Conservation (phyloP, 92 coral and sea anemone genomes). For the Scolanthus callimorphus region DNA sequence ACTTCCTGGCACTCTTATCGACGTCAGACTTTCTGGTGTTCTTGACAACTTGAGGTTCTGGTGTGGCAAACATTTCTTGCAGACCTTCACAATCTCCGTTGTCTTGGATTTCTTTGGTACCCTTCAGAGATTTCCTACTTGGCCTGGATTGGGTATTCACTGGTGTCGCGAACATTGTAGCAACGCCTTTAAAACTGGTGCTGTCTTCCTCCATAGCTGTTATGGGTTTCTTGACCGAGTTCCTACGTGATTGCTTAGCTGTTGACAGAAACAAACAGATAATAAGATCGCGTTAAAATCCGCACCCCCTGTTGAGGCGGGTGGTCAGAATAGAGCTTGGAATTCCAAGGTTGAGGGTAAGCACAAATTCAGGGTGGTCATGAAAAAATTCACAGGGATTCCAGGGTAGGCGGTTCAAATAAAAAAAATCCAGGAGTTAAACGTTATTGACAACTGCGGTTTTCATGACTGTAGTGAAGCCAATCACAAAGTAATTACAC, state of each 20-base stretch:
- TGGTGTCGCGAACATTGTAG: slow-evolving; percentile 52
- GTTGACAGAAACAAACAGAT: neutral
- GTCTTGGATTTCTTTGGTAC: slow-evolving; percentile 18
- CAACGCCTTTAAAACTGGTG: slow-evolving; percentile 12
- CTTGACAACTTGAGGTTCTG: slow-evolving; percentile 8
- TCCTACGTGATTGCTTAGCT: neutral
- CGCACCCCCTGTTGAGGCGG: too few relatives aligned
- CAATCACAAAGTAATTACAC: too few relatives aligned
- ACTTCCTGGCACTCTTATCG: too few relatives aligned
- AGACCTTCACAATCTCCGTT: slow-evolving; percentile 28
- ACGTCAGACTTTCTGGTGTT: slow-evolving; percentile 21
- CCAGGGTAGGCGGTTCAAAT: too few relatives aligned
- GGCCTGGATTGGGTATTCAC: slow-evolving; percentile 35
- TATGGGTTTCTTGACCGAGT: neutral
- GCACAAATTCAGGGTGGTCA: too few relatives aligned
- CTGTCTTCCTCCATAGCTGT: neutral
- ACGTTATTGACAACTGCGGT: too few relatives aligned
- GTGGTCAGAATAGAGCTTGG: too few relatives aligned
- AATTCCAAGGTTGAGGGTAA: too few relatives aligned
- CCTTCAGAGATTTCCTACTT: slow-evolving; percentile 24
- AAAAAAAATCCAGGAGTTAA: too few relatives aligned
- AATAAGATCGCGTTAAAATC: too few relatives aligned
- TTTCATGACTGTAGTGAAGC: too few relatives aligned
- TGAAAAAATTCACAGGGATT: too few relatives aligned
- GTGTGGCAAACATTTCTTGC: slow-evolving; percentile 46